phyloP scores from a whole-genome alignment of 2,113 vertebrate genomes.

The Shinisaurus crocodilurus region DNA sequence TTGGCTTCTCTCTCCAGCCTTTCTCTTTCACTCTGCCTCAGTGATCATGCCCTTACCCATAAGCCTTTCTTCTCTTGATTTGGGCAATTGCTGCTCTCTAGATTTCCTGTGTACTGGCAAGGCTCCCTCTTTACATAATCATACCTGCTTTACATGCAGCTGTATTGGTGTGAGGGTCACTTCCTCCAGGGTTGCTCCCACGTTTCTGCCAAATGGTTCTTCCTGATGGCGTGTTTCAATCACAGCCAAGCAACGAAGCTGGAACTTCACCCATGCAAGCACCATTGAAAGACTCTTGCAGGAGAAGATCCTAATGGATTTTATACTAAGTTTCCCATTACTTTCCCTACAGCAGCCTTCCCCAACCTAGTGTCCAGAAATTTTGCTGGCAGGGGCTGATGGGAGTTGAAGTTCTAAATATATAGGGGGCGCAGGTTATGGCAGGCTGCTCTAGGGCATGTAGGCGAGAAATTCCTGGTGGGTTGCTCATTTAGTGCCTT shows the following conservation, averaged over 20 bases:
- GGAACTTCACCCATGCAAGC: not conserved
- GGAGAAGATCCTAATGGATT: not conserved
- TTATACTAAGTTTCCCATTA: not conserved
- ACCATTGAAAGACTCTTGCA: not conserved
- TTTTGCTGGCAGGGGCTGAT: too few relatives aligned
- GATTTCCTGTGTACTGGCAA: not conserved
- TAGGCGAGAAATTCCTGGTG: not conserved
- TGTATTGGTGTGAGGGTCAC: not conserved
- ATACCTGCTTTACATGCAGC: not conserved
- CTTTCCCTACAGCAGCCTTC: not conserved
- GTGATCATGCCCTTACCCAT: not conserved
- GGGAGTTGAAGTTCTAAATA: too few relatives aligned
- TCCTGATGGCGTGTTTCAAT: not conserved
- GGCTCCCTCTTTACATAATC: not conserved
- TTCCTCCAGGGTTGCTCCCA: not conserved
- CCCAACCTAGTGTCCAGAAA: too few relatives aligned
- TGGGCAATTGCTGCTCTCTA: not conserved
- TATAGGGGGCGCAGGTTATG: not conserved
- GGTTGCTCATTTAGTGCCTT: not conserved
- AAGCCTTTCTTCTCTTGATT: not conserved
- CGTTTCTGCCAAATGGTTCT: too few relatives aligned
- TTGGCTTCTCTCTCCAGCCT: not conserved
- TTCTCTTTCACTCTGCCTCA: not conserved
- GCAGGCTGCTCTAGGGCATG: not conserved
- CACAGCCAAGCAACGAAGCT: too few relatives aligned